Conservation (phyloP, 1,140 invertebrate genomes). For the Lasioglossum baleicum region DNA sequence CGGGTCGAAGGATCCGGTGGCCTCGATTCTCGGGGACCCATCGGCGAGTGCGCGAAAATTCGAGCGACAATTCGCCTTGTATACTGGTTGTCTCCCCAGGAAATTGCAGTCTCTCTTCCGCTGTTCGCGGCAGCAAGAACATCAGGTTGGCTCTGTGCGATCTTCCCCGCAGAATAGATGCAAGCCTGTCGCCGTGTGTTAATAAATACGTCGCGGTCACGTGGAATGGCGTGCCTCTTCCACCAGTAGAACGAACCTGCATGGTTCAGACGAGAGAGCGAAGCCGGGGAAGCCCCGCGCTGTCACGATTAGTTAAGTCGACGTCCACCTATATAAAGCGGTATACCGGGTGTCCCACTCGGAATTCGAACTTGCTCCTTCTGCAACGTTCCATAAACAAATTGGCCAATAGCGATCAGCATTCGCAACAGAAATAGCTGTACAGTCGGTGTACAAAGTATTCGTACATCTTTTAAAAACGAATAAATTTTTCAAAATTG, state of each 20-base stretch:
- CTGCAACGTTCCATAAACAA: no score
- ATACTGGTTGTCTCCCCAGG: background rate
- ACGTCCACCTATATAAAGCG: conserved; percentile 71
- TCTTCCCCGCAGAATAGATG: background rate
- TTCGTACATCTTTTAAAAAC: no score
- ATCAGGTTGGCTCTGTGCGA: background rate
- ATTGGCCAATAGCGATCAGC: no score
- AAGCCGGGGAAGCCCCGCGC: conserved; percentile 72
- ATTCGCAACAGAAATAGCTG: no score
- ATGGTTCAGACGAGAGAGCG: conserved; percentile 69
- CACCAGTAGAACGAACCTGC: conserved; percentile 22
- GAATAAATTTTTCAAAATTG: no score
- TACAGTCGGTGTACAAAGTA: no score
- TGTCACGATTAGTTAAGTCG: conserved; percentile 73
- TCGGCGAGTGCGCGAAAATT: background rate
- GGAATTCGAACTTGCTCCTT: background rate
- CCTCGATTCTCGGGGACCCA: background rate
- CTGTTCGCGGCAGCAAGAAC: background rate
- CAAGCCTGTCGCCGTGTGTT: conserved; percentile 23
- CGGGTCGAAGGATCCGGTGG: background rate
- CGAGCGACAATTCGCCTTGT: background rate
- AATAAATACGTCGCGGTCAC: conserved; percentile 47
- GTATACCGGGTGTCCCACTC: conserved; percentile 18
- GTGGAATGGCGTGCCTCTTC: conserved; percentile 60
- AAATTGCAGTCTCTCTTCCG: background rate